A percentile compares a stretch with the other conserved stretches of the same genome.
phyloP scores from a whole-genome alignment of 1,140 invertebrate genomes.

The Archivesica marissinica region DNA sequence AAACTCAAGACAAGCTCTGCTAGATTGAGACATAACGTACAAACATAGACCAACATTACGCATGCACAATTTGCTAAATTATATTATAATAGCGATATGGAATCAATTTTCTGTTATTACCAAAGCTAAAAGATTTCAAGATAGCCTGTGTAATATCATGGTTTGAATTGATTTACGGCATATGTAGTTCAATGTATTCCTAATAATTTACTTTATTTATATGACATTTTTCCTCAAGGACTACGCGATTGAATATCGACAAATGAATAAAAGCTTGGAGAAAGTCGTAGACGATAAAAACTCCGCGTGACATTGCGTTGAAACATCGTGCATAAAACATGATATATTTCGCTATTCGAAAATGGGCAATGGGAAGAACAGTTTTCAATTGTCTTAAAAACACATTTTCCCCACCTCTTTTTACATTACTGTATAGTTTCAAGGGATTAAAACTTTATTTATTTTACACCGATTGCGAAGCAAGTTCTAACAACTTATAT shows the following conservation, averaged over 20 bases:
- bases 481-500: too few species aligned
- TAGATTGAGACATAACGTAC: not conserved
- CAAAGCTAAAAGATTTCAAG: slow-evolving; percentile 1
- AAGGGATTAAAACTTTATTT: too few species aligned
- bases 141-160: slow-evolving; percentile 7
- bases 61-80: slow-evolving; percentile 52
- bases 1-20: slow-evolving; percentile 2
- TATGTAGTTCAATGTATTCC: not conserved
- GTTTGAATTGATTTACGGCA: not conserved
- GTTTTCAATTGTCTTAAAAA: too few species aligned
- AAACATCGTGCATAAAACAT: too few species aligned
- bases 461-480: too few species aligned
- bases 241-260: not conserved
- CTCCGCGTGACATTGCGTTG: too few species aligned
- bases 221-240: slow-evolving; percentile 12
- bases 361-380: too few species aligned
- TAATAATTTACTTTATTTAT: slow-evolving; percentile 15
- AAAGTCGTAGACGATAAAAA: not conserved
- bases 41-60: slow-evolving; percentile 32
- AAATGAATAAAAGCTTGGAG: too few species aligned
- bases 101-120: slow-evolving; percentile 25
- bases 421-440: too few species aligned
- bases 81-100: slow-evolving; percentile 30
- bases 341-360: too few species aligned
- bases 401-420: too few species aligned